A percentile compares a stretch with the other conserved stretches of the same genome.
Conservation (phyloP, 2,888 invertebrate species). For the Phortica okadai region DNA sequence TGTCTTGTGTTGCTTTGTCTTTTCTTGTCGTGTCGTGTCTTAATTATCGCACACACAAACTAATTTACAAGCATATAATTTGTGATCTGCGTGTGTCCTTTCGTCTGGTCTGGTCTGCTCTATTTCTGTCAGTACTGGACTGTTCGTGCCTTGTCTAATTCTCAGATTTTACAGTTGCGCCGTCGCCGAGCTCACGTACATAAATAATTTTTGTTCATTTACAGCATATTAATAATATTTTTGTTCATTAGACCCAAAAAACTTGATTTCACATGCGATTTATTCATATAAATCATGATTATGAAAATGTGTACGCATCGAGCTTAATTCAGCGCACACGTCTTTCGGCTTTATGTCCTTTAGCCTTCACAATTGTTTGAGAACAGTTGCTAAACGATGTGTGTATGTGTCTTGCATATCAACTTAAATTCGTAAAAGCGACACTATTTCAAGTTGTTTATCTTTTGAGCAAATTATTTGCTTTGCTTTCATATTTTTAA, state of each 20-base stretch:
- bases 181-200: constrained; percentile 13
- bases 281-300: constrained; percentile 21
- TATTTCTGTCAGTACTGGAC: too few species aligned
- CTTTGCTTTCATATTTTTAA: constrained; percentile 30
- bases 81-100: not conserved
- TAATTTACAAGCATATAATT: constrained; percentile 14
- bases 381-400: not conserved
- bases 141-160: too few species aligned
- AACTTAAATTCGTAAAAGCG: not conserved
- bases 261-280: constrained; percentile 23
- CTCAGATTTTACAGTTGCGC: not conserved
- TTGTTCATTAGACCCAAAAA: constrained; percentile 15
- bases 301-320: not conserved
- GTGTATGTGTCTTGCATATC: not conserved
- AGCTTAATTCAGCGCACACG: not conserved
- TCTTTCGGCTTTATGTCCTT: not conserved
- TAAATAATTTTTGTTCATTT: constrained; percentile 31
- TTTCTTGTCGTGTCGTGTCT: constrained; percentile 9
- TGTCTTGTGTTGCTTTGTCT: not conserved
- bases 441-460: constrained; percentile 15
- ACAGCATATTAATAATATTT: constrained; percentile 29
- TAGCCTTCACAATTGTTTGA: not conserved
- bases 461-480: constrained; percentile 25
- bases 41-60: constrained; percentile 13
- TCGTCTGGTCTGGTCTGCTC: too few species aligned